phyloP scores from a whole-genome alignment of 2,797 vertebrate genomes.

The Melanotaenia maccullochi region DNA sequence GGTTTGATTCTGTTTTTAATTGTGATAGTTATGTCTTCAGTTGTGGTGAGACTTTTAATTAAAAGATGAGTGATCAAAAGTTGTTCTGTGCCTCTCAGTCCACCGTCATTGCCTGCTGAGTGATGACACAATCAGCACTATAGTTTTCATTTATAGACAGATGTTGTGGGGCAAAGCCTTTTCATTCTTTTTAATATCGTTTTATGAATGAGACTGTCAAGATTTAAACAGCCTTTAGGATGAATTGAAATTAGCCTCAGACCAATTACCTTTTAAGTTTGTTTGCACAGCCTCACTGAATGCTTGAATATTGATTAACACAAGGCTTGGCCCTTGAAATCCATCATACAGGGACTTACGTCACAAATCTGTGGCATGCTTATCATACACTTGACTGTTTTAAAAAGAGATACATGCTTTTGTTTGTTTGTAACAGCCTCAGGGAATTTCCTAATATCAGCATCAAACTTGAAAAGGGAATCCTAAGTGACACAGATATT shows the following conservation, averaged over 20 bases:
- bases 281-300: background rate
- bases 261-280: conserved; percentile 7
- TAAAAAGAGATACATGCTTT: background rate
- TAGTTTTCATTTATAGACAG: conserved; percentile 1
- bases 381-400: background rate
- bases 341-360: background rate
- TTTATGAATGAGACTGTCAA: conserved; percentile 13
- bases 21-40: background rate
- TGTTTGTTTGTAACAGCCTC: background rate
- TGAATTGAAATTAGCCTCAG: background rate
- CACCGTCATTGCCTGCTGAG: background rate
- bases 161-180: conserved; percentile 4
- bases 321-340: background rate
- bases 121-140: background rate
- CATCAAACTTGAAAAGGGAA: background rate
- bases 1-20: background rate
- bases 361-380: background rate
- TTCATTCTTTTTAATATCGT: background rate
- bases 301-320: background rate
- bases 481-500: conserved; percentile 13
- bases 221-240: background rate
- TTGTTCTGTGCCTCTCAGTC: background rate
- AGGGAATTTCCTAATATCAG: background rate
- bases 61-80: conserved; percentile 2
- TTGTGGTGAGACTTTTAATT: background rate